Evolutionary conservation across 2,888 invertebrate genomes (phyloP).

Genomic region (Sabatieria punctata): DNA sequence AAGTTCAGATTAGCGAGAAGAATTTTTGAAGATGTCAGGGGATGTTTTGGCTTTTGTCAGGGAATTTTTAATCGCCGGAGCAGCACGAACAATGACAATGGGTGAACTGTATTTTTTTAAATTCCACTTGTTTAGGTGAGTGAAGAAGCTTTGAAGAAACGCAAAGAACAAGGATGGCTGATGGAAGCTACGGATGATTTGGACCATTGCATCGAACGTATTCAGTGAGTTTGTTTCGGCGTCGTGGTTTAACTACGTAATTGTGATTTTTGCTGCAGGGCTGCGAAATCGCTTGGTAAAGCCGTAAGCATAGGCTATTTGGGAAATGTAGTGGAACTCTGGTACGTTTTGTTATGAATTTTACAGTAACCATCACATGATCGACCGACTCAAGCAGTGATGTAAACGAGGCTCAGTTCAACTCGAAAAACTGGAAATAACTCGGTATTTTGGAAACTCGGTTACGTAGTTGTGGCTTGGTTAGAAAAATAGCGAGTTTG

Average conservation of each 20-base stretch:
- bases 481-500: too few relatives aligned
- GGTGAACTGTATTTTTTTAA: not conserved
- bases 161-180: constrained; percentile 46
- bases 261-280: constrained; percentile 12
- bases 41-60: not conserved
- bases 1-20: too few relatives aligned
- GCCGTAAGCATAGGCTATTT: constrained; percentile 43
- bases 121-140: constrained; percentile 31
- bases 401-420: too few relatives aligned
- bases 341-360: constrained; percentile 35
- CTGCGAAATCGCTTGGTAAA: constrained; percentile 19
- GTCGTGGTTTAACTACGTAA: not conserved
- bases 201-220: constrained; percentile 34
- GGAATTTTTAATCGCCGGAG: not conserved
- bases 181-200: constrained; percentile 38
- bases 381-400: too few relatives aligned
- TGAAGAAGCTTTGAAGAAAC: constrained; percentile 39
- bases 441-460: too few relatives aligned
- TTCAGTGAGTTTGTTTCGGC: constrained; percentile 20
- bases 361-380: too few relatives aligned
- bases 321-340: constrained; percentile 43
- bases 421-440: too few relatives aligned
- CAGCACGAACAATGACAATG: too few relatives aligned
- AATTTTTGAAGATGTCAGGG: not conserved
- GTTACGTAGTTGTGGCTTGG: too few relatives aligned